phyloP scores from a whole-genome alignment of 2,797 vertebrate species.

The Dendrocincla fuliginosa region DNA sequence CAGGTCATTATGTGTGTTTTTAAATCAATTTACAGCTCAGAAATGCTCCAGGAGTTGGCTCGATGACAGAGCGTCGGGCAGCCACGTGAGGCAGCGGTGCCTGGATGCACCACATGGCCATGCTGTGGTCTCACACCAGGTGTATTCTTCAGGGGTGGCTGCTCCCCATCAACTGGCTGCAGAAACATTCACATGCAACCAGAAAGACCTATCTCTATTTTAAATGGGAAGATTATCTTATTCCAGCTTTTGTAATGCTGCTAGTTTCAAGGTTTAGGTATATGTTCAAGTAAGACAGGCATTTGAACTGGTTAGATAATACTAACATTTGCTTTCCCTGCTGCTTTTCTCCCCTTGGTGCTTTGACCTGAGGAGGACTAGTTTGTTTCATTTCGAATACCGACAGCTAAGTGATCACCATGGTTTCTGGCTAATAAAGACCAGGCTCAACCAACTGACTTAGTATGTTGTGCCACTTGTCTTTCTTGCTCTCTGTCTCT shows the following conservation, averaged over 20 bases:
- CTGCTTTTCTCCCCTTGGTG: neutral
- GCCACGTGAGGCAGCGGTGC: accelerated
- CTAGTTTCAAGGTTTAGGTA: neutral
- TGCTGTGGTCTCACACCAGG: neutral
- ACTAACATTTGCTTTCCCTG: neutral
- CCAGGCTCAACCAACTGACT: neutral
- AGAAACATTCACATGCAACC: neutral
- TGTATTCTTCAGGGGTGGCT: neutral
- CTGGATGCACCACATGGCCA: neutral
- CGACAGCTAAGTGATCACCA: neutral
- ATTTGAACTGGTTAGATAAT: neutral
- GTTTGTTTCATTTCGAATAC: neutral
- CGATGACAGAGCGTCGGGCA: neutral
- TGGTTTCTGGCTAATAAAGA: neutral
- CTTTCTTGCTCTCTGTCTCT: neutral
- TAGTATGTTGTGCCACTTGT: neutral
- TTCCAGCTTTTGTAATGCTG: neutral
- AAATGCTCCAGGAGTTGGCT: neutral
- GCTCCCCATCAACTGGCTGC: neutral
- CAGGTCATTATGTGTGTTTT: conserved; percentile 20
- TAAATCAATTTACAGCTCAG: conserved; percentile 13
- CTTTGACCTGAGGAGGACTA: neutral
- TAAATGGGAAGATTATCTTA: neutral
- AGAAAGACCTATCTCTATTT: neutral
- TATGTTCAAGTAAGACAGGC: neutral